Evolutionary conservation across 2,888 invertebrate species (phyloP).

Genomic region (Mythimna impura): DNA sequence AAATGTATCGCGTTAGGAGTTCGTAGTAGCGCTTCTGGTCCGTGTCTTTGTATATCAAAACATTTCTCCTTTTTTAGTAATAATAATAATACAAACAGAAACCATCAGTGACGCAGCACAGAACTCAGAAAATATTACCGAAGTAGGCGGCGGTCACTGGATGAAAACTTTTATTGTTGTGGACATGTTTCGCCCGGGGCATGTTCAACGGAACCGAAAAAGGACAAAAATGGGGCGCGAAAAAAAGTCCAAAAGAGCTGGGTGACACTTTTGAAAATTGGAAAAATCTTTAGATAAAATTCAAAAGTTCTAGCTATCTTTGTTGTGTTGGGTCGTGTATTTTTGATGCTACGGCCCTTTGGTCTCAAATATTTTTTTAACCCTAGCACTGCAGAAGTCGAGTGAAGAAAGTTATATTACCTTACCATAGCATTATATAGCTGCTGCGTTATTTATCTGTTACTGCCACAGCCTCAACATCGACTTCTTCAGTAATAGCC

Average conservation of each 20-base stretch:
- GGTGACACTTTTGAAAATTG: conserved; percentile 22
- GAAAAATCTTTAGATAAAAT: conserved; percentile 26
- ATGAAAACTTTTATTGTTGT: conserved; percentile 47
- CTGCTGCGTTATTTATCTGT: not conserved
- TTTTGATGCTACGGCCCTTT: not conserved
- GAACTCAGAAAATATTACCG: conserved; percentile 15
- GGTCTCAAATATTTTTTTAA: conserved; percentile 7
- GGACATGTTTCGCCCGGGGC: conserved; percentile 40
- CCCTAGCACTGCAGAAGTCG: not conserved
- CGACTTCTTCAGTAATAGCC: too few species aligned
- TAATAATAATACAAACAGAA: conserved; percentile 24
- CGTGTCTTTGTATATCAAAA: not conserved
- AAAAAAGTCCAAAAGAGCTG: conserved; percentile 9
- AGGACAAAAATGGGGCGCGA: not conserved
- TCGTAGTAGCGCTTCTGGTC: too few species aligned
- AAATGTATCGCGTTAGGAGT: too few species aligned
- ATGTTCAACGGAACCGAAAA: conserved; percentile 24
- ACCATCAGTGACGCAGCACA: conserved; percentile 6
- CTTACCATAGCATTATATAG: not conserved
- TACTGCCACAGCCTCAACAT: too few species aligned
- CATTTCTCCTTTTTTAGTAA: conserved; percentile 1
- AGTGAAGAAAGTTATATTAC: conserved; percentile 27
- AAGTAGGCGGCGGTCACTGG: conserved; percentile 10
- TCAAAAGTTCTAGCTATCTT: not conserved
- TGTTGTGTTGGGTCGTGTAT: not conserved